Base-by-base conservation (phyloP, 2,797 vertebrate species). In the Semotilus atromaculatus region DNA sequence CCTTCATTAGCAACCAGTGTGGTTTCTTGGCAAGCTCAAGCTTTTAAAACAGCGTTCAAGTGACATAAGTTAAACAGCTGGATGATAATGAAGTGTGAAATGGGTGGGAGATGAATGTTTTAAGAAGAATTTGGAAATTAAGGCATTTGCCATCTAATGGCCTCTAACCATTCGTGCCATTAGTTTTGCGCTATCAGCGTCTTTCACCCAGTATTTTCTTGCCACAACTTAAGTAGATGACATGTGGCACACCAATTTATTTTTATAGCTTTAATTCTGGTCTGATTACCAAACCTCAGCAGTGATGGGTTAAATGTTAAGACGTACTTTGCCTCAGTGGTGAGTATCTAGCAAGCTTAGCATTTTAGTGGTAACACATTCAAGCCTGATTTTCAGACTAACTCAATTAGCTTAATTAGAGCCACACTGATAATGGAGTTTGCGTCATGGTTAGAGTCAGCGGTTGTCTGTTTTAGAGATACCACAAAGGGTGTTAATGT, bases 1-100 rank as follows among this genome's bases (percentile, higher is more conserved):
- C 19, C 58, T 81, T 84, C 55, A 75, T 80, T 72, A 82, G 58
- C 83, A 74, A 31, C 31, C 60, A 29, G n/a, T 78, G 77, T 86
- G 85, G 85, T 83, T 86, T 87, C 58, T 53, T 43, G 66, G 53
- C 83, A 81, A 80, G 86, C 88, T 92, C 86, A 92, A 91, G 81
- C 76, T 60, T 86, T 91, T 92, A 85, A 86, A 92, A 93, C 90
- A 86, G 89, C 77, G 71, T 93, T 92, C 43, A 85, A 93, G 86
- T 94, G 93, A 95, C 94, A 94, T 93, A 93, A 94, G 92, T 88
- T 51, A 88, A 88, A 90, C 93, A 95, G 94, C 95, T 94, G 93
- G 91, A 92, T 90, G 88, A 90, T 88, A 89, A 92, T 93, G 91
- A 93, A 91, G 91, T 91, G 89, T 91, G 89, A 85, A 91, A 89